Percentiles rank a stretch among this genome's conserved stretches.
Evolutionary conservation across 1,140 invertebrate genomes (phyloP).

Genomic region (Drosophila arawakana): DNA sequence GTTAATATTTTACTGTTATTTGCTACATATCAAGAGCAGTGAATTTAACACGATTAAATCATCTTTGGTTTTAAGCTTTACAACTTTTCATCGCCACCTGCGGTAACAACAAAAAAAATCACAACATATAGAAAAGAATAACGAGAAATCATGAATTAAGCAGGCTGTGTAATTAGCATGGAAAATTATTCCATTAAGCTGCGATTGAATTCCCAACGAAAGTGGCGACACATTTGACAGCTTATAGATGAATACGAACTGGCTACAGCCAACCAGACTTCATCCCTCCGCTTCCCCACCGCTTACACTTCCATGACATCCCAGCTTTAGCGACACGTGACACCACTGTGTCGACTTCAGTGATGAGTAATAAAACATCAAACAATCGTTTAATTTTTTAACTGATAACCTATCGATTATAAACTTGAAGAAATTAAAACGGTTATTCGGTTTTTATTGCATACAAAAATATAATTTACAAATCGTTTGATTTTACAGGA

Average conservation of each 20-base stretch:
- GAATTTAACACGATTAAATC: slow-evolving; percentile 70
- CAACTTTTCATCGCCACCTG: slow-evolving; percentile 43
- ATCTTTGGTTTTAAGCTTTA: slow-evolving; percentile 54
- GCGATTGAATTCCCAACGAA: slow-evolving; percentile 54
- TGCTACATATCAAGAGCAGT: slow-evolving; percentile 39
- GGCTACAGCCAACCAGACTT: not conserved
- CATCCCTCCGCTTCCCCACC: not conserved
- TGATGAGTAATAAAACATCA: no score
- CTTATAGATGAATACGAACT: slow-evolving; percentile 32
- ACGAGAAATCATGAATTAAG: slow-evolving; percentile 16
- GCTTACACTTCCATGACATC: not conserved
- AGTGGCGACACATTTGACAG: slow-evolving; percentile 53
- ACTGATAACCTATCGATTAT: no score
- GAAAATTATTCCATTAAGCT: slow-evolving; percentile 69
- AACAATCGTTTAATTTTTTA: no score
- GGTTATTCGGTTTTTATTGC: no score
- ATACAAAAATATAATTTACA: no score
- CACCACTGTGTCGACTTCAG: not conserved
- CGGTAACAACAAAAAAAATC: not conserved
- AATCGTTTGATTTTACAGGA: no score
- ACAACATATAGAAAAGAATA: slow-evolving; percentile 16
- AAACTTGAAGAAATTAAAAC: no score
- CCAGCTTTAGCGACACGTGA: not conserved
- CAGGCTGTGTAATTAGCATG: slow-evolving; percentile 60
- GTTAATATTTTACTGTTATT: slow-evolving; percentile 57